phyloP scores from a whole-genome alignment of 1,140 invertebrate genomes.

The Sinella curviseta region DNA sequence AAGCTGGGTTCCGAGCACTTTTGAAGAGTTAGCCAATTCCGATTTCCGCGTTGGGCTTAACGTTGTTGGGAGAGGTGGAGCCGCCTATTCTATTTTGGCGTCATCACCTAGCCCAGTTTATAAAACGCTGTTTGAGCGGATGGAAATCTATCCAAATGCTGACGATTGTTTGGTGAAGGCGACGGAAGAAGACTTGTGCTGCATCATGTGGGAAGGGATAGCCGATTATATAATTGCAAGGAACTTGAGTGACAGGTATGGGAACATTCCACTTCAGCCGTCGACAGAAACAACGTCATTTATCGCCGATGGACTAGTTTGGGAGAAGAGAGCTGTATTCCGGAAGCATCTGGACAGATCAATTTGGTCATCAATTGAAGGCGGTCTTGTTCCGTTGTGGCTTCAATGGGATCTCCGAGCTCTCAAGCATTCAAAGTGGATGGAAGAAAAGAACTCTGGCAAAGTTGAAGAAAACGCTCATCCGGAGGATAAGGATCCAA shows the following conservation, averaged over 20 bases:
- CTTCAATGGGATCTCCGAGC: not conserved
- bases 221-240: not conserved
- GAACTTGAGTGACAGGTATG: not conserved
- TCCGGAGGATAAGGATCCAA: not conserved
- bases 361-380: not conserved
- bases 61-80: slow-evolving; percentile 2
- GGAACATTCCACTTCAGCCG: not conserved
- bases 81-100: not conserved
- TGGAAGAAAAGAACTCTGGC: not conserved
- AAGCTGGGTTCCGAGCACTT: not conserved
- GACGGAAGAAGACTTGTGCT: not conserved
- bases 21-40: slow-evolving; percentile 10
- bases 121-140: not conserved
- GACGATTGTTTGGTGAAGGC: not conserved
- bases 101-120: not conserved
- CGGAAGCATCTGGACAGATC: not conserved
- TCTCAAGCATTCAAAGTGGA: not conserved
- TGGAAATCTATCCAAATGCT: slow-evolving; percentile 8
- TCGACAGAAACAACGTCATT: not conserved
- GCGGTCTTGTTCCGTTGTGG: not conserved
- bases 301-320: not conserved
- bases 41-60: not conserved
- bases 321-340: not conserved
- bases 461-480: not conserved
- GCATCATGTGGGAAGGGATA: not conserved